Conservation (phyloP, 2,888 invertebrate species). For the Nycteola revayana region DNA sequence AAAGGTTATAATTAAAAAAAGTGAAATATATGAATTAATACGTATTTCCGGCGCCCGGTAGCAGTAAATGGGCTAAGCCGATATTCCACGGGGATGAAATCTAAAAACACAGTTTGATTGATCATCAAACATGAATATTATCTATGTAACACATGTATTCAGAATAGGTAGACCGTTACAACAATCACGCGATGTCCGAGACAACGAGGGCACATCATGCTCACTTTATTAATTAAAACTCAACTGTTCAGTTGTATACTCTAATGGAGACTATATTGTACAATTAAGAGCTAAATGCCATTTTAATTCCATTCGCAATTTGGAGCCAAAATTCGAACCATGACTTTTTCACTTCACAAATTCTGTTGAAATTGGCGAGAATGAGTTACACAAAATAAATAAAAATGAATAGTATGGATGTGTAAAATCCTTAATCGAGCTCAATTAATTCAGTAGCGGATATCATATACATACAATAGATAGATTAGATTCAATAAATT, state of each 20-base stretch:
- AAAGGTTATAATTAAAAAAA: no score
- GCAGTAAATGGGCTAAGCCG: no score
- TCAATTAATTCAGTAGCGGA: no score
- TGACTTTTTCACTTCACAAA: conserved; percentile 12
- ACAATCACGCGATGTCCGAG: conserved; percentile 51
- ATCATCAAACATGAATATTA: conserved; percentile 36
- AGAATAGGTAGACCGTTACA: conserved; percentile 42
- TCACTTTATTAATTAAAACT: conserved; percentile 68
- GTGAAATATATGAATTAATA: no score
- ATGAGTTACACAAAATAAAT: no score
- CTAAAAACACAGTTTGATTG: no score
- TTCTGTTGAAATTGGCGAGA: conserved; percentile 12
- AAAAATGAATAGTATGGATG: no score
- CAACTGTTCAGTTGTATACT: conserved; percentile 15
- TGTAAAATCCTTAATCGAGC: no score
- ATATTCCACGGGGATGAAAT: no score
- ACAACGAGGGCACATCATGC: conserved; percentile 47
- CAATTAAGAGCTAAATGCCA: conserved; percentile 16
- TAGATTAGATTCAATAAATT: no score
- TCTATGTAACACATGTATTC: conserved; percentile 45
- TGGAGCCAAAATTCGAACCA: conserved; percentile 7
- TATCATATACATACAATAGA: no score
- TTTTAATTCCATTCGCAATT: conserved; percentile 11
- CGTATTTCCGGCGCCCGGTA: no score
- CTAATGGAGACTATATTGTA: conserved; percentile 10